Evolutionary conservation across 2,113 vertebrate genomes (phyloP), one percentile per base, ranked within the genome.

Genomic region (Perognathus longimembris): DNA sequence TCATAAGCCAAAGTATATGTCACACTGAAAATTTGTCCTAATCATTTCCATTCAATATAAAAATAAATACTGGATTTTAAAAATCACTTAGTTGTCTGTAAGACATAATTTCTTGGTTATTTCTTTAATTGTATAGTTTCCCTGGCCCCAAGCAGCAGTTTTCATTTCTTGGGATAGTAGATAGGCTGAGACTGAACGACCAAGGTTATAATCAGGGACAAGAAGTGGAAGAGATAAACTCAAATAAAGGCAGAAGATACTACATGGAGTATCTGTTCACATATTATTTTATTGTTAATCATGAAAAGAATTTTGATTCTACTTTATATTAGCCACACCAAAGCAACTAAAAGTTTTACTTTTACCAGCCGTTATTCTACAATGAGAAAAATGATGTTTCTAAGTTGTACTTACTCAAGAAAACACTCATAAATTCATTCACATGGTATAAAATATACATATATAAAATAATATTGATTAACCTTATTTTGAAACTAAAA

Each of bases 401-500:
- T 59, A 12, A 82, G 5, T 76, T 64, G 8, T 34, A 77, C 34
- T 89, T 8, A 22, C 1, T 86, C 86, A 67, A 54, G 42, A 45
- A 92, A 26, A 61, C 21, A 76, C 26, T 5, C 3, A 57, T 22
- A 67, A 61, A 4, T 67, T 36, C 38, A 8, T 1, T 54, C 21
- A 42, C 18, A 63, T 63, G 40, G 42, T 17, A 26, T 54, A 15
- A 42, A 7, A 69, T 30, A 38, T 89, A 24, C 15, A 7, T 69
- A 2, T 26, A 38, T 54, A 38, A 12, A 45, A 42, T 24, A 26
- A 38, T 80, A 54, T 14, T 77, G 24, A 63, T 18, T 66, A 22
- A 67, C 73, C 57, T 88, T 83, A 32, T 36, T 73, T 26, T 71
- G 28, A 87, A 32, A 83, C 75, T 83, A 78, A 91, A 83, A 85